Evolutionary conservation across 2,113 vertebrate species (phyloP), one percentile per base, ranked within the genome.

Genomic region (Ammodytes dubius): DNA sequence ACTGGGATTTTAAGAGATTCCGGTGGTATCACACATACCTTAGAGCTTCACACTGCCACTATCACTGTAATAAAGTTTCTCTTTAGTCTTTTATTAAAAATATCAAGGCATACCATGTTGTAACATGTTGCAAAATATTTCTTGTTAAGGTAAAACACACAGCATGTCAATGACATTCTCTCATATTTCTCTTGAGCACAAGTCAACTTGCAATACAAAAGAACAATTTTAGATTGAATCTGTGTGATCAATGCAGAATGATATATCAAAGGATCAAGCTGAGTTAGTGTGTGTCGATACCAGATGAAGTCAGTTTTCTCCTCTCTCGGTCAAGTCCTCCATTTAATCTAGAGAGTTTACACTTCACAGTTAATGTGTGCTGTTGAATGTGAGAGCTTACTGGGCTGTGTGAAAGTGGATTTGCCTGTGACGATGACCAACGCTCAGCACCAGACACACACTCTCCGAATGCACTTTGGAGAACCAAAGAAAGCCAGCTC

Each of bases 371-470:
- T 86, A 83, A 85, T 72, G 60, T 77, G 78, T 67, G 74, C 63
- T 67, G 79, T 79, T 88, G 68, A 85, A 81, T 42, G 67, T 46
- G 45, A 81, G 73, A 72, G 79, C 75, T 75, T 74, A 79, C 79
- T 71, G 67, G 79, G 60, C 72, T 87, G 58, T 47, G 71, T 85
- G 72, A 88, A 88, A 88, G 79, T 87, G 86, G 80, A 85, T 89
- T 90, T 88, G 57, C 74, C 69, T 11, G 65, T 15, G 27, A 72
- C 52, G 37, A 74, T 77, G 89, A 83, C 89, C 84, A 53, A 60
- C 74, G 72, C 83, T 74, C 64, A 12, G 69, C 87, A 54, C 64
- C 72, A 15, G 81, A 75, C 78, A 86, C 84, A 27, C 27, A 27
- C 82, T 75, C 49, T 80, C 46, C 74, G 64, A 87, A 68, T 75